Evolutionary conservation across 2,113 vertebrate species (phyloP), one percentile per base, ranked within the genome.

Genomic region (Chrysochloris asiatica): DNA sequence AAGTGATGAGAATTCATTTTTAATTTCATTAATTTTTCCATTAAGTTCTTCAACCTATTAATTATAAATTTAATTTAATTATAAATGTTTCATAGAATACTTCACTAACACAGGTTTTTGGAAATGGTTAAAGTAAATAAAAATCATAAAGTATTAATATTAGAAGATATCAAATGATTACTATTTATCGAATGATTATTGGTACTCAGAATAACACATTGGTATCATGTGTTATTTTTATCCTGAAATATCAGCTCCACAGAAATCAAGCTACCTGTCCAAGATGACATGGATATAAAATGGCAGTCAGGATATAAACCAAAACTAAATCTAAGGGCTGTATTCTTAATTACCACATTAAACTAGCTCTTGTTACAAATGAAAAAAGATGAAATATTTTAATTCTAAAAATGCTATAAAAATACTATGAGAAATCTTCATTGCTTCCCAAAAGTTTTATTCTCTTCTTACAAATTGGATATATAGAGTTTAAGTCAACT

Each of bases 1-100:
- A 94, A 97, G 89, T 26, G 96, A 96, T 93, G 93, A 96, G 79
- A 98, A 92, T 30, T 97, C 97, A 84, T 95, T 96, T 96, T 97
- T 98, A 93, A 98, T 95, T n/a, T 69, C 26, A 45, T 97, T 88
- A 26, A 98, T 93, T 93, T 96, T 96, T 95, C 95, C 95, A 95
- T 94, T 97, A 95, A 98, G 93, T 48, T 81, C 83, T 50, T 90
- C 89, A 92, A 97, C 98, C 98, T 99, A 95, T 91, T 94, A 96
- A 95, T 91, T 94, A 96, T 43, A 80, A 96, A 92, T 65, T 91
- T 45, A 16, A 56, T 92, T 47, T 90, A 88, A 85, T 14, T 36
- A 19, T 86, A 65, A 73, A 69, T 67, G 59, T 13, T 0, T 83
- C 78, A 71, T 43, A 79, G 81, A 48, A 87, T 73, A 84, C 14